These are phyloP conservation scores for Okamejei kenojei DNA, from an alignment of 2,797 vertebrate species.

Conservation along the genomic window DNA sequence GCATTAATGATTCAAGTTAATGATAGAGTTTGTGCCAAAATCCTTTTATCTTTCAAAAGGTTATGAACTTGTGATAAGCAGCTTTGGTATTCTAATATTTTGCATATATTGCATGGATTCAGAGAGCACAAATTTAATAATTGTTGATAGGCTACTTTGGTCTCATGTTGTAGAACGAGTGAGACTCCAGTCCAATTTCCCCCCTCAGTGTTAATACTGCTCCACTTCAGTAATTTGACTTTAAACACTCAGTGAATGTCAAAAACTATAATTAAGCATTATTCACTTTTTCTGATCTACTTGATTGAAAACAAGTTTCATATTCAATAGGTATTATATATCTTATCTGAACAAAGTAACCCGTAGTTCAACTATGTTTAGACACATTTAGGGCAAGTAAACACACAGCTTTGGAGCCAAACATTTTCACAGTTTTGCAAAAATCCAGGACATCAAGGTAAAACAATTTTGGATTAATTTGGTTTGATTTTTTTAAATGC, in stretches of 20 bases:
- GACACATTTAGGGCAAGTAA: background rate
- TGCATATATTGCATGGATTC: no score
- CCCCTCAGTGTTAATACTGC: background rate
- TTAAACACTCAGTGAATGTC: background rate
- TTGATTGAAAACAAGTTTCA: no score
- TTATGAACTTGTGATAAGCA: background rate
- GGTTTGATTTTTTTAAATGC: background rate
- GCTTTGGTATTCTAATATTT: background rate
- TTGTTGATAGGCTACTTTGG: background rate
- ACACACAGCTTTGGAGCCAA: background rate
- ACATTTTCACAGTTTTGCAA: background rate
- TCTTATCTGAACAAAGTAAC: background rate
- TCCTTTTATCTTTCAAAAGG: background rate
- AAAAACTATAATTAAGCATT: background rate
- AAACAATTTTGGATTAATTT: background rate
- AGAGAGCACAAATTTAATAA: background rate
- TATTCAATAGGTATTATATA: background rate
- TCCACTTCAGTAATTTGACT: background rate
- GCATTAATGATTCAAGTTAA: background rate
- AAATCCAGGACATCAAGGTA: background rate
- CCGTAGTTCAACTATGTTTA: no score
- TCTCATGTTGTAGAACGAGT: background rate
- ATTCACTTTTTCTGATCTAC: background rate
- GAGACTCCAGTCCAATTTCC: background rate
- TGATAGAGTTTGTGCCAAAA: background rate